These are phyloP conservation scores for Champsocephalus esox DNA, from an alignment of 2,797 vertebrate species.

Conservation along the genomic window DNA sequence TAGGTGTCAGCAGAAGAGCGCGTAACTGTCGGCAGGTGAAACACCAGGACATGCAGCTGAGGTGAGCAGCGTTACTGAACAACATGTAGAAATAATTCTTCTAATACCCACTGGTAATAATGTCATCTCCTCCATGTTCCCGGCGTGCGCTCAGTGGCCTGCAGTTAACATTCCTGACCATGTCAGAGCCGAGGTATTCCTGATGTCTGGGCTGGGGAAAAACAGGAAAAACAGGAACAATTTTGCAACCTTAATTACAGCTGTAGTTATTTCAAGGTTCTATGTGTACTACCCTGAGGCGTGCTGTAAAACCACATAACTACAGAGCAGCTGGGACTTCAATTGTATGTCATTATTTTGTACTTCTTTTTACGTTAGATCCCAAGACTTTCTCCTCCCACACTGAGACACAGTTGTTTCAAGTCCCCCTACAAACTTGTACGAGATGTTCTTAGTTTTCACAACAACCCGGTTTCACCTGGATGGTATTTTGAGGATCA, in stretches of 20 bases:
- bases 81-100: conserved; percentile 33
- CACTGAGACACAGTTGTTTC: conserved; percentile 48
- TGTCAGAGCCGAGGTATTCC: conserved; percentile 59
- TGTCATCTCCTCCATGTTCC: background rate
- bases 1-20: conserved; percentile 85
- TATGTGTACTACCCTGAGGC: conserved; percentile 71
- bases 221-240: conserved; percentile 74
- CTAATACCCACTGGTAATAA: background rate
- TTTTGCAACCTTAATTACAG: conserved; percentile 76
- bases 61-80: conserved; percentile 1
- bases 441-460: background rate
- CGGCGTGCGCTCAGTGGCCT: conserved; percentile 8
- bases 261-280: conserved; percentile 78
- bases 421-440: conserved; percentile 28
- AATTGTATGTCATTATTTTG: conserved; percentile 84
- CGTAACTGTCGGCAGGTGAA: conserved; percentile 15
- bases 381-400: conserved; percentile 81
- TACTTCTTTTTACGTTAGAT: conserved; percentile 76
- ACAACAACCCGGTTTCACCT: conserved; percentile 28
- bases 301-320: conserved; percentile 81
- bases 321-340: conserved; percentile 79
- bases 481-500: conserved; percentile 5
- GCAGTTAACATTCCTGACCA: conserved; percentile 47
- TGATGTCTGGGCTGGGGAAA: conserved; percentile 70
- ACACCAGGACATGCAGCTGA: background rate